Evolutionary conservation across 2,113 vertebrate species (phyloP).

Genomic region (Rhinolophus ferrumequinum): DNA sequence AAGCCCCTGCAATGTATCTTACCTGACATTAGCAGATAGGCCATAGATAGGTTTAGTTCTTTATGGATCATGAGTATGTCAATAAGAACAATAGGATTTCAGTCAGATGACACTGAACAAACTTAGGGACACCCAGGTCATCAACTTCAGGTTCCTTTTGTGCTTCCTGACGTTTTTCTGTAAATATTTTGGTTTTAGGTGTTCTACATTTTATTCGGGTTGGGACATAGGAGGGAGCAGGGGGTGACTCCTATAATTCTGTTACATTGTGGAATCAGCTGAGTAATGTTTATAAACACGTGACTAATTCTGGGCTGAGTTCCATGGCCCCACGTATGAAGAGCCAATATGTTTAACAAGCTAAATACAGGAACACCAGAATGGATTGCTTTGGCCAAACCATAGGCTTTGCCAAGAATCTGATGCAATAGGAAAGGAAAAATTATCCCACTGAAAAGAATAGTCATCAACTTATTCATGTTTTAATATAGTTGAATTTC

Average conservation of each 20-base stretch:
- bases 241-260: slow-evolving; percentile 16
- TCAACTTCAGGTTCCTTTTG: slow-evolving; percentile 38
- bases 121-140: slow-evolving; percentile 14
- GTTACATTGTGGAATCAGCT: slow-evolving; percentile 26
- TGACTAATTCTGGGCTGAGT: slow-evolving; percentile 65
- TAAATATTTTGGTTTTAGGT: slow-evolving; percentile 49
- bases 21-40: slow-evolving; percentile 36
- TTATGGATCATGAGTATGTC: slow-evolving; percentile 39
- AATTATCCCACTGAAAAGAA: slow-evolving; percentile 21
- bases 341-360: slow-evolving; percentile 55
- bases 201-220: slow-evolving; percentile 53
- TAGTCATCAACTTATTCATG: slow-evolving; percentile 4
- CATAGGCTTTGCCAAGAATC: slow-evolving; percentile 57
- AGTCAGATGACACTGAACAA: slow-evolving; percentile 37
- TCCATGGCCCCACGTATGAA: slow-evolving; percentile 57
- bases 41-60: slow-evolving; percentile 35
- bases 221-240: background rate
- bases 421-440: slow-evolving; percentile 62
- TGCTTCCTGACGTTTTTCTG: slow-evolving; percentile 50
- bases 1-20: slow-evolving; percentile 22
- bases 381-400: slow-evolving; percentile 49
- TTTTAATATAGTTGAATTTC: slow-evolving; percentile 55
- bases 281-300: slow-evolving; percentile 66
- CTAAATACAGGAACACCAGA: slow-evolving; percentile 52
- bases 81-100: slow-evolving; percentile 28